Percentiles rank a stretch among this genome's conserved stretches.
phyloP scores from a whole-genome alignment of 1,140 invertebrate genomes.

The Augochlora pura region DNA sequence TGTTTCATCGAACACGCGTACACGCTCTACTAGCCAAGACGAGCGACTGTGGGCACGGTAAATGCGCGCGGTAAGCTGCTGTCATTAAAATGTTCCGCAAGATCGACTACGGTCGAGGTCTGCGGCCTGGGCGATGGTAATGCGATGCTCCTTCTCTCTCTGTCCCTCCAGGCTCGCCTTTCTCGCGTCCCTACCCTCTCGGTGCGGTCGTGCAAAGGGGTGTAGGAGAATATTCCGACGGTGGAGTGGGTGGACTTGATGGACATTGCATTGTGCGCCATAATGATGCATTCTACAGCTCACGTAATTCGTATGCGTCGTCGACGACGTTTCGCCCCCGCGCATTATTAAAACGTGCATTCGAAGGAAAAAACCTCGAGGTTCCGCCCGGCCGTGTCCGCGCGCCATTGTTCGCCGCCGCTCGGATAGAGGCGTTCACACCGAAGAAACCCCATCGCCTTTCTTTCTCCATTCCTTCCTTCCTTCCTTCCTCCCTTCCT shows the following conservation, averaged over 20 bases:
- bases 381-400: constrained; percentile 30
- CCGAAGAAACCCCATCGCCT: constrained; percentile 24
- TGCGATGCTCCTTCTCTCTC: constrained; percentile 50
- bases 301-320: constrained; percentile 63
- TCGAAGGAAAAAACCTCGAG: constrained; percentile 53
- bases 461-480: not conserved
- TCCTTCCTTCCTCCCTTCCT: constrained; percentile 6
- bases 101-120: constrained; percentile 73
- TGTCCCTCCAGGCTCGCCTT: not conserved
- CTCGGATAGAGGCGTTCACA: constrained; percentile 37
- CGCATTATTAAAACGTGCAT: constrained; percentile 62
- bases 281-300: constrained; percentile 72
- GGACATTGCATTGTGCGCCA: constrained; percentile 70
- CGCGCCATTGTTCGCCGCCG: constrained; percentile 37
- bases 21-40: constrained; percentile 71
- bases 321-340: constrained; percentile 52
- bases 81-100: constrained; percentile 80
- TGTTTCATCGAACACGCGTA: constrained; percentile 70
- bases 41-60: constrained; percentile 62
- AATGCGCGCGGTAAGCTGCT: constrained; percentile 74
- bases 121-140: constrained; percentile 65
- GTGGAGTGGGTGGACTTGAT: constrained; percentile 64
- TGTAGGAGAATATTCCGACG: constrained; percentile 59
- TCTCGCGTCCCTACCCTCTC: constrained; percentile 28
- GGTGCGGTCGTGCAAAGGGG: constrained; percentile 47